Evolutionary conservation across 1,140 invertebrate genomes (phyloP), one percentile per base, ranked within the genome.

Genomic region (Brachionus rubens): DNA sequence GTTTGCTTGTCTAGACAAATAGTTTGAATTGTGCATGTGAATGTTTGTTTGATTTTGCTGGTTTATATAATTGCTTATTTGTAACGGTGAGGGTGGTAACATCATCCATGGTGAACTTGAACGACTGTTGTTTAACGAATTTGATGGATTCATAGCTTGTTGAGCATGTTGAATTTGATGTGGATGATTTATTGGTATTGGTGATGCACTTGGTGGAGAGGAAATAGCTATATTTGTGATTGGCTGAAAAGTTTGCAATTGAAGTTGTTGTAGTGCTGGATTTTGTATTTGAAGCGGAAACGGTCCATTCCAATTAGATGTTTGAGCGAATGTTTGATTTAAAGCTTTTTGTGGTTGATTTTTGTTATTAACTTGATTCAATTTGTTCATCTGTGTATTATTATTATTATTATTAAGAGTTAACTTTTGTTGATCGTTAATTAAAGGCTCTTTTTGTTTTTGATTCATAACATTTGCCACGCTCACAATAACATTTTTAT

Each of bases 31-130:
- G 41, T 24, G 59, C 1, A 65, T 24, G 5, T 12, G n/a, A 10
- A 24, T 65, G 33, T 26, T 65, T 62, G 7, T 16, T 43, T 65
- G 59, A 46, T 65, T 65, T 24, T 41, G n/a, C n/a, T n/a, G 36
- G 14, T 14, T 46, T 10, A 16, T 7, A 43, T 46, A 43, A 26
- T 65, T 65, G 24, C 14, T 65, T 21, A 43, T 24, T 21, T 10
- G 59, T 14, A 24, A 2, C 24, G 40, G 59, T 10, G 68, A 30
- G 19, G 43, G 28, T 9, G 33, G 28, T 21, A 72, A 50, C 14
- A 72, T 36, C 28, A 54, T 36, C 68, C 68, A 72, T 36, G 68
- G 68, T 26, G 68, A 72, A 16, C 68, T 72, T 12, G 43, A 72
- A 9, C 68, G 68, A 30, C 46, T 50, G 30, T 72, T 72, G 16